Conservation (phyloP, 2,113 vertebrate genomes). For the Thinocorus orbignyianus region DNA sequence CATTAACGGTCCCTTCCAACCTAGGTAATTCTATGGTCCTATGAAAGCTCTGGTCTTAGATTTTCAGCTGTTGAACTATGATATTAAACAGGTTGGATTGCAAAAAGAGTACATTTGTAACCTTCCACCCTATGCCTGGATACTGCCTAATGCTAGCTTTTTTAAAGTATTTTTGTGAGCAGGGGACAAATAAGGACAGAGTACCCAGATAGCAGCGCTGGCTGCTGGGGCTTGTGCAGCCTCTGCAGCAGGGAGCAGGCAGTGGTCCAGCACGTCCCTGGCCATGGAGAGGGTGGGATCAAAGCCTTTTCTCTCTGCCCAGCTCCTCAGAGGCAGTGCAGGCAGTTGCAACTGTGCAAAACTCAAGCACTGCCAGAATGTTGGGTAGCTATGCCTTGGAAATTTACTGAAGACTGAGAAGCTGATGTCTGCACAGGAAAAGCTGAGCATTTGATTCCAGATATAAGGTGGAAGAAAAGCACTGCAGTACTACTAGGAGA, state of each 20-base stretch:
- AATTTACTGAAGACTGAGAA: not conserved
- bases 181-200: not conserved
- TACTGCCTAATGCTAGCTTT: not conserved
- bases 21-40: not conserved
- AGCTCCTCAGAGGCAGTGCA: not conserved
- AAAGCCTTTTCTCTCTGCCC: not conserved
- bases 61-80: not conserved
- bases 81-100: not conserved
- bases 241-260: not conserved
- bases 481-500: not conserved
- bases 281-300: rapidly evolving
- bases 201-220: not conserved
- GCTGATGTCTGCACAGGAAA: not conserved
- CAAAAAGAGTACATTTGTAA: not conserved
- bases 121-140: not conserved
- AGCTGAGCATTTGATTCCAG: not conserved
- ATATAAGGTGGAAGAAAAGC: not conserved
- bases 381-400: not conserved
- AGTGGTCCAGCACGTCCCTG: not conserved
- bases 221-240: not conserved
- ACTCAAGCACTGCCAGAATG: not conserved
- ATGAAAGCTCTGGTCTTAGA: not conserved
- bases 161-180: not conserved
- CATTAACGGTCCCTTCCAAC: not conserved
- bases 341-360: not conserved